Percentiles rank a stretch among this genome's conserved stretches.
Conservation (phyloP, 1,140 invertebrate species). For the Agraylea sexmaculata region DNA sequence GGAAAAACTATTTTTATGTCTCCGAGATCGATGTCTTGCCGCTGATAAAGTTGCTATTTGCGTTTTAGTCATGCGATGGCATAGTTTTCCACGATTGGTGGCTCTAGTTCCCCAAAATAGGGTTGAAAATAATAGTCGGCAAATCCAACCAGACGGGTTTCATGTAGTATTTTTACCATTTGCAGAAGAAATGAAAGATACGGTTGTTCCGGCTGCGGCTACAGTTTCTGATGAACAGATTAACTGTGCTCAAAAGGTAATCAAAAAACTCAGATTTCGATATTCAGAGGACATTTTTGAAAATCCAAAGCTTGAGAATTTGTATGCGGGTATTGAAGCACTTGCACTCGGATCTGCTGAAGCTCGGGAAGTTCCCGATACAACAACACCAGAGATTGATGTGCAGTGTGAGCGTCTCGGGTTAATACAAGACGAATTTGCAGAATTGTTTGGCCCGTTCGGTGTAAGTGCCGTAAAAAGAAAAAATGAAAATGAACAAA, state of each 20-base stretch:
- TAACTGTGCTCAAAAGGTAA: slow-evolving; percentile 14
- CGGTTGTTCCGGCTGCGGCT: slow-evolving; percentile 1
- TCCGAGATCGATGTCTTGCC: slow-evolving; percentile 17
- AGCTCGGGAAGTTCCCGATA: slow-evolving; percentile 8
- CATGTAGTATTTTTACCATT: slow-evolving; percentile 19
- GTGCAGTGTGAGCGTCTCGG: slow-evolving; percentile 10
- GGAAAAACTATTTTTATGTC: slow-evolving; percentile 10
- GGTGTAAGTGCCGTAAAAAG: slow-evolving; percentile 14
- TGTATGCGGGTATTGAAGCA: slow-evolving; percentile 18
- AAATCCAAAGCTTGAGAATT: slow-evolving; percentile 18
- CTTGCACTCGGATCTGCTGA: slow-evolving; percentile 14
- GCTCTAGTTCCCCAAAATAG: slow-evolving; percentile 17
- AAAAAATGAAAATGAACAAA: slow-evolving; percentile 1
- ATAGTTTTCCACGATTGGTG: slow-evolving; percentile 11
- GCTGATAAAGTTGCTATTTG: slow-evolving; percentile 13
- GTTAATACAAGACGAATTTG: not conserved
- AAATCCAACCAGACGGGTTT: slow-evolving; percentile 19
- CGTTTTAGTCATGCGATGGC: slow-evolving; percentile 13
- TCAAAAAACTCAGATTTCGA: slow-evolving; percentile 16
- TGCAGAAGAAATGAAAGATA: slow-evolving; percentile 15
- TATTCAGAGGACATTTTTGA: slow-evolving; percentile 11
- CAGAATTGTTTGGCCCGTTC: slow-evolving; percentile 11
- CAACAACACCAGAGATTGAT: slow-evolving; percentile 15
- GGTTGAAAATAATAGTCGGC: slow-evolving; percentile 9
- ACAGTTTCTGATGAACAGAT: slow-evolving; percentile 13